Evolutionary conservation across 2,888 invertebrate genomes (phyloP).

Genomic region (Diachrysia chrysitis): DNA sequence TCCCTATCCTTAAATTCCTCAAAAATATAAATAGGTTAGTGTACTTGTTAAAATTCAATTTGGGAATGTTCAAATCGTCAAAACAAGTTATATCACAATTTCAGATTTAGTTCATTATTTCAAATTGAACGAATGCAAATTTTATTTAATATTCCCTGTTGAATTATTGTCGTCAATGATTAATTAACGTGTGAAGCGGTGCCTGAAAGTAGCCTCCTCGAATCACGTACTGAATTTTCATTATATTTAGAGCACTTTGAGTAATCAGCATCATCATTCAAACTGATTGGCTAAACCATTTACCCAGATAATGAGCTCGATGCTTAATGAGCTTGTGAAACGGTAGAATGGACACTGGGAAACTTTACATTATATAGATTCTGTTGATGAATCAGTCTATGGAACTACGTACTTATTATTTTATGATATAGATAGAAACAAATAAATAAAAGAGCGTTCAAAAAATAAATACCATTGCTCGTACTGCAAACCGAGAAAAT

Average conservation of each 20-base stretch:
- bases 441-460: no score
- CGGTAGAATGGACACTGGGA: background rate
- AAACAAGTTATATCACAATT: background rate
- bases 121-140: slow-evolving; percentile 5
- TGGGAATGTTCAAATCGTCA: background rate
- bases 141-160: background rate
- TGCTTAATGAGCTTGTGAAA: background rate
- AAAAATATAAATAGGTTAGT: no score
- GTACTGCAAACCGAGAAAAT: background rate
- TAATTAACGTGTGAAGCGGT: slow-evolving; percentile 3
- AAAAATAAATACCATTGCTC: background rate
- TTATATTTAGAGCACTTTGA: background rate
- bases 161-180: slow-evolving; percentile 2
- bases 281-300: background rate
- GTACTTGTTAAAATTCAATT: no score
- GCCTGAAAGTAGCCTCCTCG: background rate
- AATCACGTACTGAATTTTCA: slow-evolving; percentile 2
- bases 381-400: background rate
- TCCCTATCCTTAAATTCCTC: no score
- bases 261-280: background rate
- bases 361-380: background rate
- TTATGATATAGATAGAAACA: no score
- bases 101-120: slow-evolving; percentile 3
- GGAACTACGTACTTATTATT: no score
- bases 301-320: background rate